Percentiles rank a stretch among this genome's conserved stretches.
phyloP scores from a whole-genome alignment of 2,113 vertebrate genomes.

The Oplegnathus fasciatus region DNA sequence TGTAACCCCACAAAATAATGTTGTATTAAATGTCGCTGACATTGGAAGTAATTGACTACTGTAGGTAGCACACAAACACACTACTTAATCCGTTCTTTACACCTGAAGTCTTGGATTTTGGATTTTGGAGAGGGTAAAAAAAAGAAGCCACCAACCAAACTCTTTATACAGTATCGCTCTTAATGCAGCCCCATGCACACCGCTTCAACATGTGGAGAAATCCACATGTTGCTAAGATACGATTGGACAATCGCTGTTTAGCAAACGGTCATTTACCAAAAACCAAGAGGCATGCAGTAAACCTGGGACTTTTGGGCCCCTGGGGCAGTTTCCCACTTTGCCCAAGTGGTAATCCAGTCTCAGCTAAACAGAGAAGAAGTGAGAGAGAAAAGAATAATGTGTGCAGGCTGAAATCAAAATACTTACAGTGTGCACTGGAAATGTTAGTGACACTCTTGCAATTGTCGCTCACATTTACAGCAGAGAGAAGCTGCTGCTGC shows the following conservation, averaged over 20 bases:
- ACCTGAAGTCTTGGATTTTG: too few relatives aligned
- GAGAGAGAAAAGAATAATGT: constrained; percentile 16
- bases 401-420: constrained; percentile 11
- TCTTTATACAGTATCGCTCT: too few relatives aligned
- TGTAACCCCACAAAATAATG: too few relatives aligned
- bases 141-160: too few relatives aligned
- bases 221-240: not conserved
- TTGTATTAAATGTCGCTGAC: too few relatives aligned
- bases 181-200: too few relatives aligned
- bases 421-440: not conserved
- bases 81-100: too few relatives aligned
- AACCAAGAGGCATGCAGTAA: constrained; percentile 2
- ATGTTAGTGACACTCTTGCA: not conserved
- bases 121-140: too few relatives aligned
- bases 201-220: too few relatives aligned
- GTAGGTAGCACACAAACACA: too few relatives aligned
- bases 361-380: not conserved
- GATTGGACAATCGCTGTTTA: not conserved
- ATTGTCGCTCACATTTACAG: not conserved
- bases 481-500: not conserved
- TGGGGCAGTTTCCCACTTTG: not conserved
- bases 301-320: constrained; percentile 1
- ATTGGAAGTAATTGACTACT: too few relatives aligned
- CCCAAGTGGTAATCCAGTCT: constrained; percentile 1
- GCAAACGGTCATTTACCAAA: constrained; percentile 23